Percentiles rank a stretch among this genome's conserved stretches.
Evolutionary conservation across 2,797 vertebrate genomes (phyloP).

Genomic region (Sebastes dallii): DNA sequence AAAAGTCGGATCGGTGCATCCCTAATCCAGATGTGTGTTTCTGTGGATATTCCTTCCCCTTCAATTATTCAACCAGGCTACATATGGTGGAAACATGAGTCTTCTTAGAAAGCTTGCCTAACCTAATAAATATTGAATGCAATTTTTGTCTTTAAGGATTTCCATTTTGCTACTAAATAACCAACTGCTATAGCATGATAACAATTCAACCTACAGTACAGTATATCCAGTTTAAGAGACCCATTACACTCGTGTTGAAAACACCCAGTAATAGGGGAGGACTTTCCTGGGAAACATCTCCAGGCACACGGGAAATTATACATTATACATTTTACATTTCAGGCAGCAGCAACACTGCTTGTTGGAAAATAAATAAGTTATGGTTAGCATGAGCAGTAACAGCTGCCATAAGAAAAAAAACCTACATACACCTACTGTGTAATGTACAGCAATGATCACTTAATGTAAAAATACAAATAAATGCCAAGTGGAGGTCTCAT

Average conservation of each 20-base stretch:
- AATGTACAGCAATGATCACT: background rate
- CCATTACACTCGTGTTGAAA: conserved; percentile 14
- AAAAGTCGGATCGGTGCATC: too few species aligned
- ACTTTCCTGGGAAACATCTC: conserved; percentile 33
- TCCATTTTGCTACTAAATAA: background rate
- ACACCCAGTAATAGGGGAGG: background rate
- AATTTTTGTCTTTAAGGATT: conserved; percentile 9
- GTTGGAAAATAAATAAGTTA: conserved; percentile 24
- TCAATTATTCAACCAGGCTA: conserved; percentile 27
- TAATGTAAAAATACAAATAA: background rate
- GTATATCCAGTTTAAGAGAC: conserved; percentile 15
- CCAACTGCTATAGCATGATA: background rate
- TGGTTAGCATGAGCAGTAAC: conserved; percentile 2
- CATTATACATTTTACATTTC: conserved; percentile 18
- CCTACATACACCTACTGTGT: background rate
- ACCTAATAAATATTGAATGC: conserved; percentile 34
- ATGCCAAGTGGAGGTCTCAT: background rate
- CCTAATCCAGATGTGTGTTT: background rate
- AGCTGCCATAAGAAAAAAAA: background rate
- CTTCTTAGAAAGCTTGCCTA: background rate
- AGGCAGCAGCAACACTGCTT: background rate
- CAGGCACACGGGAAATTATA: background rate
- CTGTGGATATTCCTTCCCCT: background rate
- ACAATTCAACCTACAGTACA: conserved; percentile 5
- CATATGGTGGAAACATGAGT: background rate